Evolutionary conservation across 2,888 invertebrate species (phyloP).

Genomic region (Meiosimyza platycephala): DNA sequence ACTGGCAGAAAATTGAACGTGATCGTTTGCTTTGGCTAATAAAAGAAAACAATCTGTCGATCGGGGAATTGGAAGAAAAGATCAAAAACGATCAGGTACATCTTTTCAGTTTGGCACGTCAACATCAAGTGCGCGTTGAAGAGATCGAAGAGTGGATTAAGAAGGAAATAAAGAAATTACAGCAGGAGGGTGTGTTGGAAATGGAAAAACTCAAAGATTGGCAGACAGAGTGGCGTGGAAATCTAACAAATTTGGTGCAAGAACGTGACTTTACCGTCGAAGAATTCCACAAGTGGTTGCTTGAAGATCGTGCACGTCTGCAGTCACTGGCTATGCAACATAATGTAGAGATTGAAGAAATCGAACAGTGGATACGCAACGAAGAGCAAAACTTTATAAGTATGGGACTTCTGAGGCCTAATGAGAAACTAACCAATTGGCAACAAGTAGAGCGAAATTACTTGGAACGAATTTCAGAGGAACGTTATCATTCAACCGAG

Average conservation of each 20-base stretch:
- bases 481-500: constrained; percentile 61
- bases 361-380: constrained; percentile 60
- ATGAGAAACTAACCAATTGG: constrained; percentile 61
- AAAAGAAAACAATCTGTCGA: constrained; percentile 59
- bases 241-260: constrained; percentile 59
- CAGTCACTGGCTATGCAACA: constrained; percentile 61
- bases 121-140: constrained; percentile 62
- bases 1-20: constrained; percentile 63
- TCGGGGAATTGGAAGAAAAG: constrained; percentile 58
- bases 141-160: constrained; percentile 65
- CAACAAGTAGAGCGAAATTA: constrained; percentile 63
- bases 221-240: constrained; percentile 62
- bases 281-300: constrained; percentile 62
- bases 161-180: constrained; percentile 58
- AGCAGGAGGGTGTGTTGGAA: constrained; percentile 56
- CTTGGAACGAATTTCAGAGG: constrained; percentile 58
- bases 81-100: constrained; percentile 60
- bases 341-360: constrained; percentile 62
- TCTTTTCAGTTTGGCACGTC: constrained; percentile 58
- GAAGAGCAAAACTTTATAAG: constrained; percentile 61
- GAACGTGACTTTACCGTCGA: constrained; percentile 62
- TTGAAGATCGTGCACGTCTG: constrained; percentile 58
- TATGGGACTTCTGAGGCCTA: constrained; percentile 61
- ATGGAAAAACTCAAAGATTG: constrained; percentile 59
- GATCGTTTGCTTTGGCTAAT: constrained; percentile 57